Base-by-base conservation (phyloP, 1,140 invertebrate genomes). In the Ceratina japonica region DNA sequence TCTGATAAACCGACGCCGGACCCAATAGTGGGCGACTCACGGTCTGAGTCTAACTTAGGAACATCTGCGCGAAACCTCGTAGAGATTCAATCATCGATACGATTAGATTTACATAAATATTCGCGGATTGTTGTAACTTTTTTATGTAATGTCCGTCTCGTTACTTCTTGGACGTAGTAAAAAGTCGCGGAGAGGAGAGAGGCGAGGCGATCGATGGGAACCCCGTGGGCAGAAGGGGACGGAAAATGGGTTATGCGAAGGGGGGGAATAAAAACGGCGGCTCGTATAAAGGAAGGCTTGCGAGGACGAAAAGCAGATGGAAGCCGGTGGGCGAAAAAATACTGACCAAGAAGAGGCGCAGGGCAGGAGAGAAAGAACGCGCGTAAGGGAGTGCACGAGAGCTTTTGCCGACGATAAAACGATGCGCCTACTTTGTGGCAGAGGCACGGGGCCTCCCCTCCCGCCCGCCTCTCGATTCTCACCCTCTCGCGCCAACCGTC, bases 311-410 rank as follows among this genome's bases (percentile, higher is more conserved):
- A 3, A n/a, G 54, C 44, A 15, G 49, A n/a, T 58, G 24, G 13
- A 68, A 75, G 56, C 24, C 71, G 22, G 10, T 5, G 10, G 54
- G 65, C 20, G 5, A 62, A 20, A 54, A 37, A n/a, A 27, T 37
- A 58, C 27, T n/a, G 51, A 37, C 15, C 52, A 16, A 54, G 12
- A 20, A 24, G 27, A 22, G 5, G 59, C 1, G 2, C 16, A 73
- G 66, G 56, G 68, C 75, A 76, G 74, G 71, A 68, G 73, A 74
- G 77, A 61, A 65, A 64, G 27, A 65, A 77, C 54, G 54, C 68
- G 56, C 63, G 72, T 81, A 83, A 88, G 86, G 84, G 82, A 81
- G 79, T 87, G 81, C 81, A 85, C 81, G 61, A 69, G 68, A 83
- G 72, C 75, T 79, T 81, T 82, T 70, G 72, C 68, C 77, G 82